phyloP scores from a whole-genome alignment of 2,888 invertebrate genomes.

The Acrobasis consociella region DNA sequence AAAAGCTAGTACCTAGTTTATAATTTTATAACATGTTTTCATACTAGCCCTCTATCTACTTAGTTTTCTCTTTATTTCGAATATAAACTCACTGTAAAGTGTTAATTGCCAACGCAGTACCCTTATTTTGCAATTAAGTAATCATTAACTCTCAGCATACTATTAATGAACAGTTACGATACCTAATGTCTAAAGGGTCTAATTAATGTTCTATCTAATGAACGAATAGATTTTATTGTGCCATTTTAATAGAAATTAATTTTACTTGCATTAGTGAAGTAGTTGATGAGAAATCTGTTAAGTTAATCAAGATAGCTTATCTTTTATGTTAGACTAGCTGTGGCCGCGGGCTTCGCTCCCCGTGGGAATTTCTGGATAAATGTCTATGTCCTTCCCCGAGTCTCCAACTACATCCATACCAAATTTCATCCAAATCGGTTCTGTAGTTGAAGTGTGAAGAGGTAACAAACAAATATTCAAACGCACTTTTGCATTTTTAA shows the following conservation, averaged over 20 bases:
- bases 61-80: too few relatives aligned
- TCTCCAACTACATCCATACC: too few relatives aligned
- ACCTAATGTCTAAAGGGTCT: slow-evolving; percentile 4
- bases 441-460: too few relatives aligned
- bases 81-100: not conserved
- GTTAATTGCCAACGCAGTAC: slow-evolving; percentile 9
- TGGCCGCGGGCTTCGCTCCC: too few relatives aligned
- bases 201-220: slow-evolving; percentile 11
- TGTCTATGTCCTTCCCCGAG: too few relatives aligned
- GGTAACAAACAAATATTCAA: too few relatives aligned
- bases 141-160: slow-evolving; percentile 19
- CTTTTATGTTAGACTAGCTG: not conserved
- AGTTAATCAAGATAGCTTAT: not conserved
- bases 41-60: too few relatives aligned
- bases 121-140: slow-evolving; percentile 23
- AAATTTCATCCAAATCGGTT: too few relatives aligned
- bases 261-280: not conserved
- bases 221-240: slow-evolving; percentile 5
- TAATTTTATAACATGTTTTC: too few relatives aligned
- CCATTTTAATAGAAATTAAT: not conserved
- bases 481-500: too few relatives aligned
- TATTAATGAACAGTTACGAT: slow-evolving; percentile 15
- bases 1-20: too few relatives aligned
- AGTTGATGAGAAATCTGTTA: not conserved
- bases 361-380: too few relatives aligned